A percentile compares a stretch with the other conserved stretches of the same genome.
phyloP scores from a whole-genome alignment of 2,888 invertebrate species.

The Panopea generosa region DNA sequence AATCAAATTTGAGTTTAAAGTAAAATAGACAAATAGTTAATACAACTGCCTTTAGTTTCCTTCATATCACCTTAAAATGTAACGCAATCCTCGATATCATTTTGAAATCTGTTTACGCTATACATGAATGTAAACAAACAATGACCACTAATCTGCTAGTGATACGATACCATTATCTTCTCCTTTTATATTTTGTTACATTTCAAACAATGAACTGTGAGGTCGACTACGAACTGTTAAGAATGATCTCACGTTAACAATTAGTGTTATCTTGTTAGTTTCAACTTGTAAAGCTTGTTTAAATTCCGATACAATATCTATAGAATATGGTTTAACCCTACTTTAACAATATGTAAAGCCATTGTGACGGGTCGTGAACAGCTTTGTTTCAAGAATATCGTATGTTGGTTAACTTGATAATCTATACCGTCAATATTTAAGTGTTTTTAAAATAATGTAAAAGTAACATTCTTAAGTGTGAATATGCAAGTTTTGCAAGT shows the following conservation, averaged over 20 bases:
- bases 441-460: background rate
- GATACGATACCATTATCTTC: constrained; percentile 28
- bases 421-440: too few relatives aligned
- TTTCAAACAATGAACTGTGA: constrained; percentile 38
- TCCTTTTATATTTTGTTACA: constrained; percentile 40
- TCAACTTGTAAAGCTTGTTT: constrained; percentile 19
- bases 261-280: constrained; percentile 49
- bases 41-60: too few relatives aligned
- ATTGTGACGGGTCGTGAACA: constrained; percentile 38
- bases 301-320: constrained; percentile 37
- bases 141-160: constrained; percentile 6
- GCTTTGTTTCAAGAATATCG: background rate
- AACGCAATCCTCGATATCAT: constrained; percentile 3
- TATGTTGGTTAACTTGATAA: too few relatives aligned
- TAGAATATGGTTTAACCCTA: constrained; percentile 49
- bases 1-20: too few relatives aligned
- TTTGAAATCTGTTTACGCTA: background rate
- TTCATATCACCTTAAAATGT: too few relatives aligned
- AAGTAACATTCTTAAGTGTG: constrained; percentile 10
- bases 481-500: background rate
- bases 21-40: too few relatives aligned
- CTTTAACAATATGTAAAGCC: constrained; percentile 25
- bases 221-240: constrained; percentile 21
- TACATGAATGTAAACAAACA: constrained; percentile 59
- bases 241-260: constrained; percentile 39